A percentile compares a stretch with the other conserved stretches of the same genome.
phyloP scores from a whole-genome alignment of 2,113 vertebrate genomes.

The Pseudonaja textilis region DNA sequence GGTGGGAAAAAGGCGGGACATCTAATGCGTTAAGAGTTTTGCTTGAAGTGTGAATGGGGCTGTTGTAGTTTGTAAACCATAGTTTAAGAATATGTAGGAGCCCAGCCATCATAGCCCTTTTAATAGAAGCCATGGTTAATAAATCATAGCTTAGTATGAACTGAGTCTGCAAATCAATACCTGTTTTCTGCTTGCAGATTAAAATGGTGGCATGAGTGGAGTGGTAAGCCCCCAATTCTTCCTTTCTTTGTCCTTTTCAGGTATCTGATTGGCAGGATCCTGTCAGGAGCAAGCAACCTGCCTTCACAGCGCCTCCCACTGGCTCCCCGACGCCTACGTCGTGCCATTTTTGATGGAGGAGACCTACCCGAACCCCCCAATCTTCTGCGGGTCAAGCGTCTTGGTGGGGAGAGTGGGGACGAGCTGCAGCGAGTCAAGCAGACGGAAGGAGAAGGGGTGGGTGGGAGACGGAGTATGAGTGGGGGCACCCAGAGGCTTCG shows the following conservation, averaged over 20 bases:
- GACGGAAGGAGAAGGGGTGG: constrained; percentile 16
- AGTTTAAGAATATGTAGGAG: neutral
- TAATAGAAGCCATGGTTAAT: neutral
- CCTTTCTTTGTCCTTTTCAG: constrained; percentile 2
- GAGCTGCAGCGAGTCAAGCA: constrained; percentile 23
- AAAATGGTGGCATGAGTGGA: neutral
- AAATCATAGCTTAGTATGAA: neutral
- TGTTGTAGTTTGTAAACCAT: neutral
- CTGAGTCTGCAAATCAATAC: neutral
- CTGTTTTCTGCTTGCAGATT: neutral
- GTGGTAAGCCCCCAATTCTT: neutral
- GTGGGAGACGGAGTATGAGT: neutral
- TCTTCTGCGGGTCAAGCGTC: constrained; percentile 27
- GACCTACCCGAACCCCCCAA: constrained; percentile 23
- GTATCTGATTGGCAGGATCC: constrained; percentile 24
- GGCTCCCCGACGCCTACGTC: neutral
- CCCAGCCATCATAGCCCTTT: neutral
- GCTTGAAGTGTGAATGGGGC: neutral
- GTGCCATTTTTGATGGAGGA: constrained; percentile 19
- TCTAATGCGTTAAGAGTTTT: neutral
- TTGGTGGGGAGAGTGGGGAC: neutral
- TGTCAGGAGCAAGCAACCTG: neutral
- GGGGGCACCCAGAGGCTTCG: constrained; percentile 11
- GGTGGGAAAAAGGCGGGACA: neutral
- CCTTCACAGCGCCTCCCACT: neutral